Evolutionary conservation across 2,888 invertebrate genomes (phyloP), one percentile per base, ranked within the genome.

Genomic region (Odontocerum albicorne): DNA sequence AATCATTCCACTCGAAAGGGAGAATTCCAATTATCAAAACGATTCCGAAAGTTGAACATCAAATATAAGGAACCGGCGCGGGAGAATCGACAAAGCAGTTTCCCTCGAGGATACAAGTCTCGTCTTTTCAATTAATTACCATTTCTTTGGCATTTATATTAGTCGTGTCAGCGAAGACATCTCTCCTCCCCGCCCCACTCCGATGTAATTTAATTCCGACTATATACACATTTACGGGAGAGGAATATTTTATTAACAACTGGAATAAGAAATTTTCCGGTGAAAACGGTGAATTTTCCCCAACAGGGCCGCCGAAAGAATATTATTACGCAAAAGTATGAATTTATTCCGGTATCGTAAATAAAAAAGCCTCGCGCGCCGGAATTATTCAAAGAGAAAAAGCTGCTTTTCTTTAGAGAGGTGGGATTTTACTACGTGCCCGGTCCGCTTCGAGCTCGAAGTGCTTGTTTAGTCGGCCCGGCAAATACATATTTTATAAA

Each of bases 91-190:
- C 49, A 49, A 27, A 39, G 49, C 17, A 47, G 21, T 33, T 33
- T 19, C 33, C 33, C 45, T 19, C 16, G 45, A 33, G 49, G 32
- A 33, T 19, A 12, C 47, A 45, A 38, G 44, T 47, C 47, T 57
- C 51, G 49, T 49, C 53, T 54, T 54, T 54, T 60, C 60, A 54
- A 60, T 60, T 60, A 60, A 60, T 60, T 60, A 57, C 54, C 53
- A 60, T 56, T 59, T 56, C 59, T 56, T 49, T 46, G 47, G 56
- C 56, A 56, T 60, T 60, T 60, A 54, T 60, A 60, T 60, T 60
- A 60, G 60, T 52, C 53, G 57, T 57, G 60, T 57, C 56, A 50
- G 50, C 57, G 49, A 46, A 50, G 60, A 57, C 60, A 50, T 57
- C 54, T 51, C 21, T 55, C 55, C 54, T 51, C 21, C 51, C 55